These are phyloP conservation scores for Chironomus tepperi DNA, from an alignment of 1,140 invertebrate species.

Conservation along the genomic window DNA sequence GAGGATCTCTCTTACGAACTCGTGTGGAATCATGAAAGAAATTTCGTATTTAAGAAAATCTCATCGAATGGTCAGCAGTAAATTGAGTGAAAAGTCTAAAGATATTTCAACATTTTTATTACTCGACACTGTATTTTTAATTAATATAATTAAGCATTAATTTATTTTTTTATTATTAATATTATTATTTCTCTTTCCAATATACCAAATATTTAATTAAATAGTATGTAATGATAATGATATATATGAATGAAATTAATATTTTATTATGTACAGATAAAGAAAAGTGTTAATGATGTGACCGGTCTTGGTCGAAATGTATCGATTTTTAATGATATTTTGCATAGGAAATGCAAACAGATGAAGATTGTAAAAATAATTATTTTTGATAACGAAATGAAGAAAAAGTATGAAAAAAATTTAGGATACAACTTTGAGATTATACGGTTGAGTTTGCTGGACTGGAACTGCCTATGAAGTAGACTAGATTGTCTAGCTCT, in stretches of 20 bases:
- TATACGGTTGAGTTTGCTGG: neutral
- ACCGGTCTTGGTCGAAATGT: neutral
- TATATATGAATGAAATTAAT: no score
- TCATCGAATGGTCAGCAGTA: neutral
- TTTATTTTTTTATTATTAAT: neutral
- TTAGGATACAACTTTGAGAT: neutral
- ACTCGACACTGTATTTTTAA: no score
- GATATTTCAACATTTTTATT: no score
- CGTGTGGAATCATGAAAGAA: constrained; percentile 15
- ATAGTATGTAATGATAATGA: no score
- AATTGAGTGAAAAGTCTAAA: no score
- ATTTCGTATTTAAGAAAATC: neutral
- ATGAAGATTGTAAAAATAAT: no score
- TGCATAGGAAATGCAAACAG: no score
- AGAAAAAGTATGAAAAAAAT: no score
- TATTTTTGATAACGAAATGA: neutral
- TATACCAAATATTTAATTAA: constrained; percentile 3
- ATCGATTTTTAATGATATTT: neutral
- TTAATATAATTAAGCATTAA: neutral
- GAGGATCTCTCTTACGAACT: neutral
- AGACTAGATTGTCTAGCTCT: no score
- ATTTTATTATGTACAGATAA: neutral
- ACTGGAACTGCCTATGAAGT: no score
- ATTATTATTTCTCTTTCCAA: neutral
- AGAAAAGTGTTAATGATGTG: neutral